Evolutionary conservation across 2,797 vertebrate genomes (phyloP).

Genomic region (Hyperoplus immaculatus): DNA sequence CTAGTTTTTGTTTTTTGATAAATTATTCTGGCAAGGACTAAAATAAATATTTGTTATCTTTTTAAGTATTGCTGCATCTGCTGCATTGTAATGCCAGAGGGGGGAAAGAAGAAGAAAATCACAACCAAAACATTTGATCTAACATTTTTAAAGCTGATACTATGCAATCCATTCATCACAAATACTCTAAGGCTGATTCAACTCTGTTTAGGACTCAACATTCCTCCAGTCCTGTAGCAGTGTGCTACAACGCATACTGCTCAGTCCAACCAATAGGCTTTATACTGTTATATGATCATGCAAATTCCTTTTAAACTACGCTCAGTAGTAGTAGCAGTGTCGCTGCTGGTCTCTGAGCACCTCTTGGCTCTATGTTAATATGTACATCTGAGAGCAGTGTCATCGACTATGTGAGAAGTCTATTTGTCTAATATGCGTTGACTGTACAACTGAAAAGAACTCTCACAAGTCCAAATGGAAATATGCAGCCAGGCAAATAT

Average conservation of each 20-base stretch:
- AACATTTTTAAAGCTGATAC: slow-evolving; percentile 70
- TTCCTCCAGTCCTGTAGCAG: slow-evolving; percentile 54
- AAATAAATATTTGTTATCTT: slow-evolving; percentile 34
- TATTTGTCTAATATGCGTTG: slow-evolving; percentile 22
- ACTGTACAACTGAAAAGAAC: slow-evolving; percentile 47
- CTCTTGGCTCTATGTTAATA: slow-evolving; percentile 57
- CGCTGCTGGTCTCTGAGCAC: slow-evolving; percentile 56
- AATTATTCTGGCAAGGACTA: slow-evolving; percentile 42
- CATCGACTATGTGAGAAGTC: slow-evolving; percentile 42
- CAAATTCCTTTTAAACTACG: slow-evolving; percentile 58
- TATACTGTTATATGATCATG: slow-evolving; percentile 46
- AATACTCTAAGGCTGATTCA: slow-evolving; percentile 71
- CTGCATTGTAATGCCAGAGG: slow-evolving; percentile 48
- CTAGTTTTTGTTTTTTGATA: slow-evolving; percentile 39
- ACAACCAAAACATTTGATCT: slow-evolving; percentile 55
- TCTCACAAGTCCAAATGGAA: slow-evolving; percentile 44
- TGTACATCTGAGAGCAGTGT: slow-evolving; percentile 65
- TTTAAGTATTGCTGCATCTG: slow-evolving; percentile 52
- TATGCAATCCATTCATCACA: slow-evolving; percentile 61
- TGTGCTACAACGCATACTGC: slow-evolving; percentile 83
- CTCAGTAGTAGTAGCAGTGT: slow-evolving; percentile 59
- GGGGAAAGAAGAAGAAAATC: neutral
- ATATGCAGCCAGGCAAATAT: slow-evolving; percentile 43
- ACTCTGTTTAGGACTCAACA: slow-evolving; percentile 61
- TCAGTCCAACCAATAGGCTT: slow-evolving; percentile 49